A percentile compares a stretch with the other conserved stretches of the same genome.
phyloP scores from a whole-genome alignment of 2,113 vertebrate species.

The Alligator mississippiensis region DNA sequence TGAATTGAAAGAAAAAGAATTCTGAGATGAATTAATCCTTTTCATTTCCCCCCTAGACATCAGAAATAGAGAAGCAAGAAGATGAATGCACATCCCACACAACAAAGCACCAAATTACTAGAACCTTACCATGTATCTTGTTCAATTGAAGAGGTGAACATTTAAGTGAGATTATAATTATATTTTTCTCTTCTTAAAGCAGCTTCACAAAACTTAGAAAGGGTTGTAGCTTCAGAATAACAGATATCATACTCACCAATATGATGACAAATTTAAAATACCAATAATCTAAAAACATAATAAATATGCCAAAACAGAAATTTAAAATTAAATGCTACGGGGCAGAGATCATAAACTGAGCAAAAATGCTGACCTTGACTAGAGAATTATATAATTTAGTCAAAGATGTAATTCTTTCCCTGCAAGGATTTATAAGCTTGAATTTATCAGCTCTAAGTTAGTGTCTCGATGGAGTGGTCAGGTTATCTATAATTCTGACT shows the following conservation, averaged over 20 bases:
- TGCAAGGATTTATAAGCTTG: conserved; percentile 4
- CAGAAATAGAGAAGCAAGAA: neutral
- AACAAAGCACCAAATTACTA: no score
- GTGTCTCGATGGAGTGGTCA: neutral
- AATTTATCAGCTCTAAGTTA: neutral
- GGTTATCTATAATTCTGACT: neutral
- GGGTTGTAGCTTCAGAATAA: neutral
- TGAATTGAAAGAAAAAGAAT: neutral
- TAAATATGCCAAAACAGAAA: neutral
- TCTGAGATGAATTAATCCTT: neutral
- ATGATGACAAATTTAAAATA: neutral
- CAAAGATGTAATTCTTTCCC: neutral
- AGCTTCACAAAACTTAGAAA: neutral
- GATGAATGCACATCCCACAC: neutral
- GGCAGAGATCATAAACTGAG: neutral
- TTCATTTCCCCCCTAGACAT: neutral
- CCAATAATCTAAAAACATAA: accelerated
- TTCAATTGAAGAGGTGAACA: neutral
- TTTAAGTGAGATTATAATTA: neutral
- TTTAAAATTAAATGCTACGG: neutral
- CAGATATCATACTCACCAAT: neutral
- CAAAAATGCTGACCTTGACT: neutral
- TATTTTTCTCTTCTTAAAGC: neutral
- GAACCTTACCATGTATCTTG: neutral
- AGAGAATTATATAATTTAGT: neutral